A percentile compares a stretch with the other conserved stretches of the same genome.
Evolutionary conservation across 2,113 vertebrate genomes (phyloP).

Genomic region (Orycteropus afer): DNA sequence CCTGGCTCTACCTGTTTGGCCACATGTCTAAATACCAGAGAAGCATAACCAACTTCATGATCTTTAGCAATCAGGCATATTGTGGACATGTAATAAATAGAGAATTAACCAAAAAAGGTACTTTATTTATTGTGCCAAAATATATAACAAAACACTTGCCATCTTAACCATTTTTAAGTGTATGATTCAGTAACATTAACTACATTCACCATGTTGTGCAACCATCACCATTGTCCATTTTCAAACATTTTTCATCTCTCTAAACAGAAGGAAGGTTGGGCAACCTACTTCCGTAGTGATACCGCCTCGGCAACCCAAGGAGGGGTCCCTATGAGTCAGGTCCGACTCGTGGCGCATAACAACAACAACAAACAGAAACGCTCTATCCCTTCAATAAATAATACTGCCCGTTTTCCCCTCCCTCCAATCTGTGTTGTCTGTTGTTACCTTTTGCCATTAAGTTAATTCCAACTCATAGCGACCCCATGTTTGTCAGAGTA

Average conservation of each 20-base stretch:
- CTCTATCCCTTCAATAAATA: no score
- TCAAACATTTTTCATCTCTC: neutral
- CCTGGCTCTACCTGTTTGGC: no score
- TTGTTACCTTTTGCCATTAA: neutral
- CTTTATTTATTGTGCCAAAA: neutral
- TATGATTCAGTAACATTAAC: neutral
- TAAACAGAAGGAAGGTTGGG: no score
- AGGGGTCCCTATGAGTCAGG: no score
- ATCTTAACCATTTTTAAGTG: neutral
- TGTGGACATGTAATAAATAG: neutral
- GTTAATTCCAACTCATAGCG: neutral
- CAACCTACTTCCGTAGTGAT: no score
- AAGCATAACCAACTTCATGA: neutral
- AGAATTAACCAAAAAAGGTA: no score
- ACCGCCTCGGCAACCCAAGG: no score
- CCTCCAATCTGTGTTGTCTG: neutral
- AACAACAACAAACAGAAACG: no score
- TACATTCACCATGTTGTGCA: neutral
- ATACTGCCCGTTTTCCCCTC: neutral
- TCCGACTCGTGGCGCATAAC: no score
- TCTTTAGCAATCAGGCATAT: neutral
- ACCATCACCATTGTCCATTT: neutral
- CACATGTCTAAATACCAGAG: neutral
- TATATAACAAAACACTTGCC: neutral
- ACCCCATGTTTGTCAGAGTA: neutral